Percentiles rank a stretch among this genome's conserved stretches.
Evolutionary conservation across 2,113 vertebrate species (phyloP).

Genomic region (Phaetusa simplex): DNA sequence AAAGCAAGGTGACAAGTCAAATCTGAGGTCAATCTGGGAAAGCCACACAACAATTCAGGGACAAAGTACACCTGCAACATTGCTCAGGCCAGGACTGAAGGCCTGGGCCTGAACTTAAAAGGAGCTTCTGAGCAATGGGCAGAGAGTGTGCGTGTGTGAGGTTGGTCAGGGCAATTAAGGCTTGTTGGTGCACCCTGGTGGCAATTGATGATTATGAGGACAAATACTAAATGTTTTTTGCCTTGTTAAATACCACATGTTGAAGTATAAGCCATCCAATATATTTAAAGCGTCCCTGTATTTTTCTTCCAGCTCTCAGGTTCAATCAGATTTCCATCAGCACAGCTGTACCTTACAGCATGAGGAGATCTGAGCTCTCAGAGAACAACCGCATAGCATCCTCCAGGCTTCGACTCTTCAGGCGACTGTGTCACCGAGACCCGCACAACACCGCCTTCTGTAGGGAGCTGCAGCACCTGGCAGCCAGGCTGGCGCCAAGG

Average conservation of each 20-base stretch:
- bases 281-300: not conserved
- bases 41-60: not conserved
- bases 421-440: constrained; percentile 49
- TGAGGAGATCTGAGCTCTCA: not conserved
- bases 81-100: not conserved
- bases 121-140: not conserved
- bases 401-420: constrained; percentile 43
- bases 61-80: not conserved
- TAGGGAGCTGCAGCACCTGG: constrained; percentile 51
- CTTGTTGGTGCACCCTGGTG: not conserved
- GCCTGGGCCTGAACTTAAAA: not conserved
- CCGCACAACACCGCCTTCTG: constrained; percentile 31
- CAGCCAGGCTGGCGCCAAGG: not conserved
- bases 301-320: constrained; percentile 40
- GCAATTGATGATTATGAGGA: not conserved
- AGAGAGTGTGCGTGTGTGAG: not conserved
- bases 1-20: not conserved
- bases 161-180: not conserved
- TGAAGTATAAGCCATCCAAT: not conserved
- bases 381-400: not conserved
- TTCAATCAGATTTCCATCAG: constrained; percentile 64
- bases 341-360: constrained; percentile 49
- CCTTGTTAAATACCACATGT: not conserved
- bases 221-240: not conserved
- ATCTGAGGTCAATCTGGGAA: not conserved